Conservation (phyloP, 2,888 invertebrate genomes). For the Cancer borealis region DNA sequence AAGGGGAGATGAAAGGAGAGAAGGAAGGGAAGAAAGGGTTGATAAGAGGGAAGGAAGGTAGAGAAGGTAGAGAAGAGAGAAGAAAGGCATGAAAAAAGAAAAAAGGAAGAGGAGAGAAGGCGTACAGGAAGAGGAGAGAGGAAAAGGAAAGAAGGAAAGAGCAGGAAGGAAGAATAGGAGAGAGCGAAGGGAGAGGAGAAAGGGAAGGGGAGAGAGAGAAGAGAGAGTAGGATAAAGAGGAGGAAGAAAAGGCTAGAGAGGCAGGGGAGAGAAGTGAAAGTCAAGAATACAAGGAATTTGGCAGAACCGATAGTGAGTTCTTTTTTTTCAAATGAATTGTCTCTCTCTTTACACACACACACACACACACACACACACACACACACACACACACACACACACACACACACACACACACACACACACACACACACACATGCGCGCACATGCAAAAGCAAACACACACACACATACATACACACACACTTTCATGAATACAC, state of each 20-base stretch:
- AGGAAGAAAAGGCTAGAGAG: not conserved
- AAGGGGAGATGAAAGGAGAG: not conserved
- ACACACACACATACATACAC: not conserved
- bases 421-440: not conserved
- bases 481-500: not conserved
- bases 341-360: not conserved
- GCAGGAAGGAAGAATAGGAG: not conserved
- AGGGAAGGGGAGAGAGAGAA: not conserved
- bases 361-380: not conserved
- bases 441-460: not conserved
- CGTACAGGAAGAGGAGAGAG: not conserved
- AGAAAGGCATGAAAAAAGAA: not conserved
- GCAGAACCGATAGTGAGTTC: not conserved
- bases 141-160: not conserved
- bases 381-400: conserved; percentile 1
- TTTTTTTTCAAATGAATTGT: not conserved
- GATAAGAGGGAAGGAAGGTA: not conserved
- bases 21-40: not conserved
- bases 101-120: not conserved
- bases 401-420: not conserved
- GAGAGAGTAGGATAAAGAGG: not conserved
- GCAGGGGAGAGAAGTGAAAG: not conserved
- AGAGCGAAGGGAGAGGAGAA: no score
- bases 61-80: not conserved
- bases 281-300: not conserved